Base-by-base conservation (phyloP, 2,113 vertebrate genomes). In the Equus przewalskii region DNA sequence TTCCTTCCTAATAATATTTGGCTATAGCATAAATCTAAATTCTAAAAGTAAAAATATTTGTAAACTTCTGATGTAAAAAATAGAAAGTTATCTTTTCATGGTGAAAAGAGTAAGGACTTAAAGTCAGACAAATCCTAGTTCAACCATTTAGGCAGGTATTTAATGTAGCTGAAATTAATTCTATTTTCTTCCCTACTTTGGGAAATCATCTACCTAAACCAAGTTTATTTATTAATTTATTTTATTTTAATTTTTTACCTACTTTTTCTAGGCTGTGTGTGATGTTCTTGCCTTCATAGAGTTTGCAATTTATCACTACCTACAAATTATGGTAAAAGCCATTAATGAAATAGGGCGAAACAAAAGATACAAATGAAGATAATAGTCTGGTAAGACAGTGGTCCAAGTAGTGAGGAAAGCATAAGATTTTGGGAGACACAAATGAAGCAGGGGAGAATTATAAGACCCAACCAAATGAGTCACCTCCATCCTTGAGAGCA, bases 361-460 rank as follows among this genome's bases (percentile, higher is more conserved):
- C 9, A 46, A 46, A 54, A 72, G n/a, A 33, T 0, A 22, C 14
- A 1, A 24, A 46, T 21, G 3, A 56, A 33, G 72, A 13, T 6
- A 4, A 24, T 3, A 33, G 3, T 6, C 41, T 46, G 54, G 21
- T 12, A 33, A n/a, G n/a, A 33, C 18, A 4, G 19, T 26, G 4
- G 14, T 51, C 19, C 56, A 28, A 5, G 33, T 8, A 18, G 7
- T n/a, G 11, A 18, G 58, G 12, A 44, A 41, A 58, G 11, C 5
- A 1, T 0, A 7, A 12, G 28, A 1, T 22, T 19, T 11, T 2
- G 21, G 26, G 41, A 30, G 26, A 4, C 1, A 18, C 0, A 18
- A 6, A 16, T 3, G 6, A n/a, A 75, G 44, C 70, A 11, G 9
- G 22, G 13, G 28, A 33, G 12, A 7, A 1, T 30, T 4, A 21